Evolutionary conservation across 2,888 invertebrate genomes (phyloP).

Genomic region (Pseudococcus longispinus): DNA sequence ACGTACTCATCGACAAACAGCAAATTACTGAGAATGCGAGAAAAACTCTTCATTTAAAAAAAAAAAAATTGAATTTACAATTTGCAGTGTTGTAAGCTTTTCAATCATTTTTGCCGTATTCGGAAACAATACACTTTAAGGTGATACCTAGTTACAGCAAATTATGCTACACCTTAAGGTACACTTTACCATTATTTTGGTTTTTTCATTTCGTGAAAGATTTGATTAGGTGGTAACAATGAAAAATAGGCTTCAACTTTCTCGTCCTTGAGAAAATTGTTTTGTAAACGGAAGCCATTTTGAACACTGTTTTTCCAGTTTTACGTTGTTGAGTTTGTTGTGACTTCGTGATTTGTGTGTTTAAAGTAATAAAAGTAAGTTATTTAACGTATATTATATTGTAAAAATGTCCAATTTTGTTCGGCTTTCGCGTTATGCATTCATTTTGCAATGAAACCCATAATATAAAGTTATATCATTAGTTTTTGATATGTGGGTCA

Average conservation of each 20-base stretch:
- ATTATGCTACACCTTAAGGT: no score
- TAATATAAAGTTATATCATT: not conserved
- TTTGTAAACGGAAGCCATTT: constrained; percentile 16
- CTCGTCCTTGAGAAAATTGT: not conserved
- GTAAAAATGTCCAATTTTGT: not conserved
- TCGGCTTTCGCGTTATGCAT: not conserved
- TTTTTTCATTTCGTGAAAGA: no score
- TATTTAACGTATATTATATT: not conserved
- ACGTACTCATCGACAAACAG: no score
- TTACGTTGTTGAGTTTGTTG: not conserved
- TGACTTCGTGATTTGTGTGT: not conserved
- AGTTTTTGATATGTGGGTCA: not conserved
- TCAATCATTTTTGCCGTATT: no score
- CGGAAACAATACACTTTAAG: no score
- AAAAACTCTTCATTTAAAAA: no score
- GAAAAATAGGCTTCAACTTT: not conserved
- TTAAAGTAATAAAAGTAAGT: not conserved
- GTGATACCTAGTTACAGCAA: no score
- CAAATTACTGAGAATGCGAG: no score
- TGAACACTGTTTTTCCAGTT: not conserved
- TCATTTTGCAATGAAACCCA: not conserved
- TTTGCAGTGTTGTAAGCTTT: no score
- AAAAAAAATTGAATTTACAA: no score
- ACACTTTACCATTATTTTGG: no score
- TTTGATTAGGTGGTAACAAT: not conserved